phyloP scores from a whole-genome alignment of 2,113 vertebrate species.

The Deroptyus accipitrinus region DNA sequence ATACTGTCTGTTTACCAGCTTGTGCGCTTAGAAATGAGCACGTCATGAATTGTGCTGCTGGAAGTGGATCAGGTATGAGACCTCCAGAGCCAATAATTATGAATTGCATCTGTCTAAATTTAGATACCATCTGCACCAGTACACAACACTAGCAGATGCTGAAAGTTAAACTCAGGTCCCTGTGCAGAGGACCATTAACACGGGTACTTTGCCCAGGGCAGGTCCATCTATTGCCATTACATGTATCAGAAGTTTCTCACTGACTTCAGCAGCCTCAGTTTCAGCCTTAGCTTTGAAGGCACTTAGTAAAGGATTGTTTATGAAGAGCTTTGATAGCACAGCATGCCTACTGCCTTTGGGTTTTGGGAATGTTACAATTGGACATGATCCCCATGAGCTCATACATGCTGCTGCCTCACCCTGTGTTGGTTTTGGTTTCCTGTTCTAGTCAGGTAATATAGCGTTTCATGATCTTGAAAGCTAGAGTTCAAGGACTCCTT shows the following conservation, averaged over 20 bases:
- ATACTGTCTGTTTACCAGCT: not conserved
- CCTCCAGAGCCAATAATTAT: not conserved
- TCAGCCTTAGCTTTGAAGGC: not conserved
- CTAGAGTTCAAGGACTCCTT: not conserved
- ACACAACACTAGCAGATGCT: not conserved
- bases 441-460: not conserved
- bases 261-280: not conserved
- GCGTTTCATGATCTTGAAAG: not conserved
- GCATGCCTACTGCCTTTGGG: not conserved
- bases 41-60: not conserved
- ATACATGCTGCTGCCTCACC: not conserved
- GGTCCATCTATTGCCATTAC: not conserved
- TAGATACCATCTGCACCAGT: not conserved
- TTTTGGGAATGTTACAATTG: not conserved
- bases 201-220: not conserved
- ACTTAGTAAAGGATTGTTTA: not conserved
- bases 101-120: not conserved
- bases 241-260: not conserved
- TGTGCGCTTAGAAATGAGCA: not conserved
- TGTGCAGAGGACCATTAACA: not conserved
- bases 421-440: not conserved
- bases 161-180: not conserved
- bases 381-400: not conserved
- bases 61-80: not conserved
- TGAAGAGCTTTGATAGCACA: not conserved